These are phyloP conservation scores for Lordiphosa collinella DNA, from an alignment of 1,140 invertebrate species.

Conservation along the genomic window DNA sequence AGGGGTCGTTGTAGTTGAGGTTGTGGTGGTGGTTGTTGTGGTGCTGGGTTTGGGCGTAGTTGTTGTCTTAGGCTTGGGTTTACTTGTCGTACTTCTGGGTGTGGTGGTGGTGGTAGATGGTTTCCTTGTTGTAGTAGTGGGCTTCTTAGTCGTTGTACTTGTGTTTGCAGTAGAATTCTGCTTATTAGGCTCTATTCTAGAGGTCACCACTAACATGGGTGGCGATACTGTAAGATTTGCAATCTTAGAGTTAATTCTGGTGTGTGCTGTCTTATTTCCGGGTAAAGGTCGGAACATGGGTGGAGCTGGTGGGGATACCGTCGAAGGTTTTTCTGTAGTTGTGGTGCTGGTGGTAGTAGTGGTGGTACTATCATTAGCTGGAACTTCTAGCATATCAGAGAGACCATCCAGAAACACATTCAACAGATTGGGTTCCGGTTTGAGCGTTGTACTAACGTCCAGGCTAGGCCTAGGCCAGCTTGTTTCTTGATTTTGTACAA, in stretches of 20 bases:
- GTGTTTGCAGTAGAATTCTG: conserved; percentile 7
- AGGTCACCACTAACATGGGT: conserved; percentile 54
- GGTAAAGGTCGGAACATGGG: conserved; percentile 69
- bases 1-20: neutral
- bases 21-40: conserved; percentile 17
- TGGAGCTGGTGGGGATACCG: conserved; percentile 14
- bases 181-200: conserved; percentile 23
- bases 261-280: conserved; percentile 42
- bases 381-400: conserved; percentile 43
- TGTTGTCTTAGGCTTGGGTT: conserved; percentile 11
- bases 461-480: no score
- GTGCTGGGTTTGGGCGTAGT: conserved; percentile 7
- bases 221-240: conserved; percentile 67
- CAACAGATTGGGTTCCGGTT: conserved; percentile 34
- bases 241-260: conserved; percentile 69
- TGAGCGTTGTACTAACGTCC: neutral
- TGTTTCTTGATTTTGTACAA: neutral
- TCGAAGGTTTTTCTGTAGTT: conserved; percentile 23
- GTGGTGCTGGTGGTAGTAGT: conserved; percentile 34
- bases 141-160: conserved; percentile 8
- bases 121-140: neutral
- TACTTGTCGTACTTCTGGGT: conserved; percentile 16
- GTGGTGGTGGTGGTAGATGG: conserved; percentile 6
- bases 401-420: conserved; percentile 54
- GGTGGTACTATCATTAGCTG: conserved; percentile 16